phyloP scores from a whole-genome alignment of 92 coral and sea anemone genomes.

The Pocillopora grandis region DNA sequence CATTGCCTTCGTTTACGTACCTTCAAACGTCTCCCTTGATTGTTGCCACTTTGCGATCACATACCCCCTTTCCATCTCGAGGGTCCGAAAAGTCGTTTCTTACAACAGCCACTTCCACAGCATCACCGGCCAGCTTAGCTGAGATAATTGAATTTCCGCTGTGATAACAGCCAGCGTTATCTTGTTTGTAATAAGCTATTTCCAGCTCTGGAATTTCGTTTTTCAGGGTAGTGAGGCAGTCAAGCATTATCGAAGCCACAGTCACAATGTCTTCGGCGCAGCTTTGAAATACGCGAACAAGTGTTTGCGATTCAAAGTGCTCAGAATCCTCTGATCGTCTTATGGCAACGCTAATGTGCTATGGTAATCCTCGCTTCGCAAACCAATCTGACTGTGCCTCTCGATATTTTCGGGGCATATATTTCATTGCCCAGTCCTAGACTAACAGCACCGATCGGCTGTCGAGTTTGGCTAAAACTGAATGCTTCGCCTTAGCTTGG shows the following conservation, averaged over 20 bases:
- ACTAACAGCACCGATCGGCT: slow-evolving; percentile 1
- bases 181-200: slow-evolving; percentile 35
- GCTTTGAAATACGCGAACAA: not conserved
- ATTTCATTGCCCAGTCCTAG: not conserved
- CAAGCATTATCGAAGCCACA: slow-evolving; percentile 20
- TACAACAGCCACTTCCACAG: slow-evolving; percentile 22
- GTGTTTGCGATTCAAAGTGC: slow-evolving; percentile 35
- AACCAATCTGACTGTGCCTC: slow-evolving; percentile 42
- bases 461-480: slow-evolving; percentile 41
- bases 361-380: slow-evolving; percentile 47
- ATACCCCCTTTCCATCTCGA: slow-evolving; percentile 31
- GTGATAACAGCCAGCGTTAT: slow-evolving; percentile 49
- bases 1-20: no score
- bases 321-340: slow-evolving; percentile 34
- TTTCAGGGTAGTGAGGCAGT: slow-evolving; percentile 33
- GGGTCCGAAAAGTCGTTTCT: slow-evolving; percentile 51
- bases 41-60: no score
- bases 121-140: slow-evolving; percentile 33
- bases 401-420: slow-evolving; percentile 14
- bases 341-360: slow-evolving; percentile 44
- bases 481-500: slow-evolving; percentile 36
- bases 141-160: not conserved
- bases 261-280: no score
- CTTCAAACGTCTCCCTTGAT: no score
- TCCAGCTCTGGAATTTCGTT: slow-evolving; percentile 35